Evolutionary conservation across 2,888 invertebrate species (phyloP), one percentile per base, ranked within the genome.

Genomic region (Ophion ventricosus): DNA sequence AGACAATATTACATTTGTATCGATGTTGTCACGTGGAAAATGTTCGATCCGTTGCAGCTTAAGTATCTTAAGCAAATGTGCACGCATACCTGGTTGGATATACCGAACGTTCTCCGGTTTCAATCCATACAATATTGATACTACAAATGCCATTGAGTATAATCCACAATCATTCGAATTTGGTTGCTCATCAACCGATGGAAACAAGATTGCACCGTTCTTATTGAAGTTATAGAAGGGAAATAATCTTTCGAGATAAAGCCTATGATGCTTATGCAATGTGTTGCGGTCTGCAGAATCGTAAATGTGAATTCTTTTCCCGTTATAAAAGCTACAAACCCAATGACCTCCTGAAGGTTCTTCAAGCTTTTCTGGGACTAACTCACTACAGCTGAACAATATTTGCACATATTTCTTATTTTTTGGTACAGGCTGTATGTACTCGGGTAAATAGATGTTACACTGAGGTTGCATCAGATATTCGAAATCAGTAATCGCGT

Each of bases 341-440:
- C 85, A 83, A 56, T 85, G 83, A 7, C 72, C 35, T 35, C 35
- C 72, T 25, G 3, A 8, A 35, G 49, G n/a, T 17, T 26, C 5
- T 26, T 26, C 59, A 29, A 17, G 17, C 5, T 40, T 40, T n/a
- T 63, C 23, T 0, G n/a, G 8, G 4, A 25, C 3, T 14, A 72
- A 64, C 7, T 85, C 64, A 23, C 43, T 40, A 59, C 77, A 75
- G 40, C 85, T 83, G 64, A 82, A 76, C 77, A 85, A 77, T 23
- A 86, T 82, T 75, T 87, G 87, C 56, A 86, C 70, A 54, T 87
- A 82, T 70, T 78, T 64, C 49, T 77, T 26, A 54, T 59, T 73
- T 64, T 35, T 61, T n/a, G 64, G 59, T n/a, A 82, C 84, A 43
- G 80, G 69, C 29, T 63, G 40, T 35, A 84, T 86, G 20, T 29